A percentile compares a stretch with the other conserved stretches of the same genome.
Conservation (phyloP, 2,797 vertebrate genomes). For the Parauchenoglanis punctatus region DNA sequence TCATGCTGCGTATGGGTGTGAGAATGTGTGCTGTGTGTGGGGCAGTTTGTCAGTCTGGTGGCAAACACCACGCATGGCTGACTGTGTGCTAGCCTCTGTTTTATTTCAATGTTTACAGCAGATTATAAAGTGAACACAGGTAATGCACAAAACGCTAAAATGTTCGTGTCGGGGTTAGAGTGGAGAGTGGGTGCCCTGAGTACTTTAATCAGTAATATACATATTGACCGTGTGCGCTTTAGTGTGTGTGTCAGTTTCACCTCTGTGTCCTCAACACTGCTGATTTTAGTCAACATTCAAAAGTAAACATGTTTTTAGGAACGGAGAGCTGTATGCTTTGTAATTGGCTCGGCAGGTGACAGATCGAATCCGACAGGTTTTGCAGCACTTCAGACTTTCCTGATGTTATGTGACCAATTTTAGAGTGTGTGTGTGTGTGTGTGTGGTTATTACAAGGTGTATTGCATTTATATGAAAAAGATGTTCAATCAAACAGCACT, state of each 20-base stretch:
- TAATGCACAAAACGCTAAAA: slow-evolving; percentile 2
- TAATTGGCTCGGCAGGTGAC: slow-evolving; percentile 43
- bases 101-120: slow-evolving; percentile 50
- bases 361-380: slow-evolving; percentile 61
- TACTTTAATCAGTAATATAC: slow-evolving; percentile 54
- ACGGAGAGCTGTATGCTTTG: background rate
- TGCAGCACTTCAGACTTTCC: slow-evolving; percentile 41
- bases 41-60: slow-evolving; percentile 45
- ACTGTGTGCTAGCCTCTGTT: slow-evolving; percentile 34
- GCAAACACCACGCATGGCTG: slow-evolving; percentile 51
- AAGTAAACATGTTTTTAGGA: slow-evolving; percentile 60
- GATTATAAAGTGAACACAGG: slow-evolving; percentile 18
- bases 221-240: slow-evolving; percentile 28
- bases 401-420: slow-evolving; percentile 42
- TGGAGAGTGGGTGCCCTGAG: slow-evolving; percentile 18
- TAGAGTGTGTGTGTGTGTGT: slow-evolving; percentile 2
- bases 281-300: slow-evolving; percentile 36
- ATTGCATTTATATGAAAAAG: slow-evolving; percentile 3
- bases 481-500: slow-evolving; percentile 5
- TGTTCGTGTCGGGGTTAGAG: background rate
- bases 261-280: slow-evolving; percentile 12
- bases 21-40: slow-evolving; percentile 19
- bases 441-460: background rate
- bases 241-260: background rate
- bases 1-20: slow-evolving; percentile 12